Evolutionary conservation across 2,888 invertebrate genomes (phyloP), one percentile per base, ranked within the genome.

Genomic region (Agrochola litura): DNA sequence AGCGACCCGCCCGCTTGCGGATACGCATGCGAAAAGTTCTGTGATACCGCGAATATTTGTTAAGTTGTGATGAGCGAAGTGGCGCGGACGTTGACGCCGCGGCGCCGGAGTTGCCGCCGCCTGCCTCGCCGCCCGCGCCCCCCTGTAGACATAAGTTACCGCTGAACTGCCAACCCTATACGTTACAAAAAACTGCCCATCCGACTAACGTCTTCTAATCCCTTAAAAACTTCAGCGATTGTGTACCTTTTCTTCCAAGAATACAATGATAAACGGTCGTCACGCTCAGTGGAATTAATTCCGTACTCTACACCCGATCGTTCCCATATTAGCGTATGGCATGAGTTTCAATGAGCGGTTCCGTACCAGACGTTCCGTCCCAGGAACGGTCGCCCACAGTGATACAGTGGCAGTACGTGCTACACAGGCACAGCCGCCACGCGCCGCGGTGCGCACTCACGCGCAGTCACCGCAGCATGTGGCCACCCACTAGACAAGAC

Each of bases 31-130:
- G 94, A 92, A 97, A 96, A 94, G 97, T 97, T 97, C 97, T 97
- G 97, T 97, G 97, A 97, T 97, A 97, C 97, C 96, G 97, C 97
- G 96, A 97, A 97, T 97, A 97, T 95, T 97, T 97, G 97, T 97
- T 97, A 97, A 97, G 97, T 97, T 97, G 96, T 97, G 97, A 97
- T 96, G 95, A 96, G 96, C 95, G 95, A 96, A 91, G 89, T 81
- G 95, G 95, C 93, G 94, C 93, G 95, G 94, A 93, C 92, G 95
- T 87, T 92, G 95, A 95, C 91, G 96, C 95, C 93, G 94, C 94
- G 95, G 91, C 92, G 94, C 86, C 58, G 95, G 83, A 94, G 95
- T 94, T 94, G 96, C 93, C 93, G 93, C 93, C 95, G 95, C 94
- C 92, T 88, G 95, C 95, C 93, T 95, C 93, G 94, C 86, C 94